Percentiles rank a stretch among this genome's conserved stretches.
Conservation (phyloP, 2,113 vertebrate genomes). For the Isichthys henryi region DNA sequence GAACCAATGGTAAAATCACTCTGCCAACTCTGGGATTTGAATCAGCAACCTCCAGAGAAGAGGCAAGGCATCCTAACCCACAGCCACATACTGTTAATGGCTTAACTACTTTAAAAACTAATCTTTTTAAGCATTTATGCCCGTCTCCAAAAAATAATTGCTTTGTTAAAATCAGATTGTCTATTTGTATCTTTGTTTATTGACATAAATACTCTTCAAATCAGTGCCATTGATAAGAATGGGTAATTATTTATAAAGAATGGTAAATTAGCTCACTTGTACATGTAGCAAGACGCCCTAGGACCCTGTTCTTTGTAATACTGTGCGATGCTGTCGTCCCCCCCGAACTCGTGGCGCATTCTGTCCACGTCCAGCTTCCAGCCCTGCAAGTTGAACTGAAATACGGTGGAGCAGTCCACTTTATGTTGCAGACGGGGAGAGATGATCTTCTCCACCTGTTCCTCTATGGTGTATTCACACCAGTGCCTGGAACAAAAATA, state of each 20-base stretch:
- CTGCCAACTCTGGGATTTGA: neutral
- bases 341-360: constrained; percentile 49
- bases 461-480: constrained; percentile 62
- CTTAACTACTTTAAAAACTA: neutral
- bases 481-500: constrained; percentile 58
- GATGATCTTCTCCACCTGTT: constrained; percentile 57
- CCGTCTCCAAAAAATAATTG: neutral
- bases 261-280: constrained; percentile 62
- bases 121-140: neutral
- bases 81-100: neutral
- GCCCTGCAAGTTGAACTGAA: constrained; percentile 66
- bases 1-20: neutral
- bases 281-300: constrained; percentile 64
- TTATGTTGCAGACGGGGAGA: constrained; percentile 59
- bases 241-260: neutral
- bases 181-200: neutral
- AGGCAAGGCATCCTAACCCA: neutral
- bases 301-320: constrained; percentile 48
- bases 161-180: neutral
- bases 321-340: constrained; percentile 44
- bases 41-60: neutral
- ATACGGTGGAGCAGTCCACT: constrained; percentile 68
- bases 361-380: constrained; percentile 70
- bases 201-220: neutral
- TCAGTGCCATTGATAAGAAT: neutral